A percentile compares a stretch with the other conserved stretches of the same genome.
These are phyloP conservation scores for Brenthis daphne DNA, from an alignment of 2,888 invertebrate genomes.

Conservation along the genomic window DNA sequence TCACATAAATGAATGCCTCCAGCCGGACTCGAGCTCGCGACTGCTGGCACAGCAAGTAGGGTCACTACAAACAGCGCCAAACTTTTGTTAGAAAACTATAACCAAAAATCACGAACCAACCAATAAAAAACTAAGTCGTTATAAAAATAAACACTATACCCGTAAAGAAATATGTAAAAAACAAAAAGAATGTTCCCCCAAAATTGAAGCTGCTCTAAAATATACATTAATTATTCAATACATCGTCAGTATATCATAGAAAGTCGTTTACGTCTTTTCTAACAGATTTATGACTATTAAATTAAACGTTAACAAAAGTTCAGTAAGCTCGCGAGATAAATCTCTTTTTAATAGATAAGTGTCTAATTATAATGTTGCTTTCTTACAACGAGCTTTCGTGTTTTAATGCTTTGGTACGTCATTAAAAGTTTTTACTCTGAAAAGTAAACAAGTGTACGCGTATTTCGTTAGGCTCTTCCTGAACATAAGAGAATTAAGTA, in stretches of 20 bases:
- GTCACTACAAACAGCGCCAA: too few relatives aligned
- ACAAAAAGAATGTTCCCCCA: neutral
- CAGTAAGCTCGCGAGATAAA: conserved; percentile 2
- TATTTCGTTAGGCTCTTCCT: too few relatives aligned
- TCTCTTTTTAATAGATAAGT: conserved; percentile 19
- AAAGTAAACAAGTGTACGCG: too few relatives aligned
- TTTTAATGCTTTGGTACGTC: neutral
- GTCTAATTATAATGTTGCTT: neutral
- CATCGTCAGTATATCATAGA: conserved; percentile 14
- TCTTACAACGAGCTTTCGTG: neutral
- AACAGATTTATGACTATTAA: conserved; percentile 18
- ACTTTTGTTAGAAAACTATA: too few relatives aligned
- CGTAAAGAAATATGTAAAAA: too few relatives aligned
- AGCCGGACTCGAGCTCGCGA: too few relatives aligned
- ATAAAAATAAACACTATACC: too few relatives aligned
- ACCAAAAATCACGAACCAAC: too few relatives aligned
- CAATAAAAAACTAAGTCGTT: too few relatives aligned
- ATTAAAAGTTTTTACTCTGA: neutral
- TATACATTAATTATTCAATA: conserved; percentile 7
- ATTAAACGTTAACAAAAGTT: conserved; percentile 15
- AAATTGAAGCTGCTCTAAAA: neutral
- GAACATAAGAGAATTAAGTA: too few relatives aligned
- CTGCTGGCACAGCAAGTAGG: too few relatives aligned
- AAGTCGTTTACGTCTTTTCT: conserved; percentile 16
- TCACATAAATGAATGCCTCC: too few relatives aligned